Evolutionary conservation across 2,888 invertebrate species (phyloP).

Genomic region (Hydrotaea diabolus): DNA sequence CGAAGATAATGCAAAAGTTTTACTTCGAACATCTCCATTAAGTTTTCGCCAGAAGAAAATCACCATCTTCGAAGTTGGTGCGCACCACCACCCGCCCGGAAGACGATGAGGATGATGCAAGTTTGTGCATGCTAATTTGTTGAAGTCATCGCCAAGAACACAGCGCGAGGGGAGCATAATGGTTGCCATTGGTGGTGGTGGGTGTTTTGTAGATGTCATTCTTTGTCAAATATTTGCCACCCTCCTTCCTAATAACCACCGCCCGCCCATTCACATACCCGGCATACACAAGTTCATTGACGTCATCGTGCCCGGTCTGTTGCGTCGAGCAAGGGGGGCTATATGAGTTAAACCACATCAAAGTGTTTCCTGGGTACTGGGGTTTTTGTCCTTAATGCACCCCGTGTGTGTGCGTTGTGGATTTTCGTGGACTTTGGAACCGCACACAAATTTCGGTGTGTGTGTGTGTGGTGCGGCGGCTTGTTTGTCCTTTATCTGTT

Average conservation of each 20-base stretch:
- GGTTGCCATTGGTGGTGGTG: conserved; percentile 5
- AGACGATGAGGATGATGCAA: conserved; percentile 39
- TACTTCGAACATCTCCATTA: not conserved
- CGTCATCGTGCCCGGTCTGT: conserved; percentile 37
- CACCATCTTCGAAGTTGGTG: not conserved
- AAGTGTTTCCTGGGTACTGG: conserved; percentile 14
- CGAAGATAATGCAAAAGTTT: conserved; percentile 58
- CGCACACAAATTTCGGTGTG: not conserved
- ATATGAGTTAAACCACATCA: conserved; percentile 17
- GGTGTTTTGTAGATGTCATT: not conserved
- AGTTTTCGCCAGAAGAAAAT: not conserved
- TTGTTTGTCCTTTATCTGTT: conserved; percentile 16
- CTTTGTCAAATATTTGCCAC: not conserved
- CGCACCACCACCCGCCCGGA: not conserved
- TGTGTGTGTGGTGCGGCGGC: not conserved
- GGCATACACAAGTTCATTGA: conserved; percentile 39
- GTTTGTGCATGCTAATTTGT: conserved; percentile 38
- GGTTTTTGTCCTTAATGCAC: not conserved
- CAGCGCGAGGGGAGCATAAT: not conserved
- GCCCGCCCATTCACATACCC: not conserved
- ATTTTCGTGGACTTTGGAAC: not conserved
- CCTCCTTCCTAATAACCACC: not conserved
- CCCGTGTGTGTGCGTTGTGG: too few relatives aligned
- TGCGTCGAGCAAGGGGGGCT: not conserved
- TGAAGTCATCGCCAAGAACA: conserved; percentile 5